Evolutionary conservation across 2,113 vertebrate genomes (phyloP).

Genomic region (Varanus salvator): DNA sequence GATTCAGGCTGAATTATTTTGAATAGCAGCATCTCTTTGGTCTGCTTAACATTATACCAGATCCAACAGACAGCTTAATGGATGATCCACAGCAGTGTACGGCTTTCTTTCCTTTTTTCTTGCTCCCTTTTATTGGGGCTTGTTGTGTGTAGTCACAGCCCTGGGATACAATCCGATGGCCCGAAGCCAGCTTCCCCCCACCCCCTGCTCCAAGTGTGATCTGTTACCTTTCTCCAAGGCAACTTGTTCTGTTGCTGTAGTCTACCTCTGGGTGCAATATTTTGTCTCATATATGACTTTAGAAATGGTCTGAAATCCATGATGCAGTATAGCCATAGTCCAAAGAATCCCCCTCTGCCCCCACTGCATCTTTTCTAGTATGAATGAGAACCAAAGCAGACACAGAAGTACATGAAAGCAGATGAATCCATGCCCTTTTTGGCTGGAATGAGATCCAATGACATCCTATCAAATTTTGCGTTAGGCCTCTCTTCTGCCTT

Average conservation of each 20-base stretch:
- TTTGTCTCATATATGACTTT: slow-evolving; percentile 32
- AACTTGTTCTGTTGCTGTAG: slow-evolving; percentile 62
- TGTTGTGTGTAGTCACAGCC: slow-evolving; percentile 48
- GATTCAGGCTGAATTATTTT: slow-evolving; percentile 58
- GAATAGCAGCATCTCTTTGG: slow-evolving; percentile 61
- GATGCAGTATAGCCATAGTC: slow-evolving; percentile 46
- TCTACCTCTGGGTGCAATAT: slow-evolving; percentile 60
- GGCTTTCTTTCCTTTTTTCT: slow-evolving; percentile 50
- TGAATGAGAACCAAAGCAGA: slow-evolving; percentile 38
- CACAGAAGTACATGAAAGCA: slow-evolving; percentile 34
- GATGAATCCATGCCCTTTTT: slow-evolving; percentile 14
- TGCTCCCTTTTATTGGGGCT: slow-evolving; percentile 53
- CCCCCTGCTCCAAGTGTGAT: slow-evolving; percentile 63
- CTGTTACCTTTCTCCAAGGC: slow-evolving; percentile 61
- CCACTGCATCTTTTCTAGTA: neutral
- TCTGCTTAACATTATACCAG: slow-evolving; percentile 75
- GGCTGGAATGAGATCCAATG: slow-evolving; percentile 28
- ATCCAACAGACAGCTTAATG: slow-evolving; percentile 77
- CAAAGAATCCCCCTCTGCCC: neutral
- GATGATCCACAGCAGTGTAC: slow-evolving; percentile 70
- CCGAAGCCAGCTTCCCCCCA: slow-evolving; percentile 67
- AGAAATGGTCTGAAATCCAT: slow-evolving; percentile 51
- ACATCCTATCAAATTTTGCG: neutral
- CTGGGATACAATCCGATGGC: slow-evolving; percentile 64
- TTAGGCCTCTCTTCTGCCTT: neutral